A percentile compares a stretch with the other conserved stretches of the same genome.
Conservation (phyloP, 2,888 invertebrate genomes). For the Celastrina argiolus region DNA sequence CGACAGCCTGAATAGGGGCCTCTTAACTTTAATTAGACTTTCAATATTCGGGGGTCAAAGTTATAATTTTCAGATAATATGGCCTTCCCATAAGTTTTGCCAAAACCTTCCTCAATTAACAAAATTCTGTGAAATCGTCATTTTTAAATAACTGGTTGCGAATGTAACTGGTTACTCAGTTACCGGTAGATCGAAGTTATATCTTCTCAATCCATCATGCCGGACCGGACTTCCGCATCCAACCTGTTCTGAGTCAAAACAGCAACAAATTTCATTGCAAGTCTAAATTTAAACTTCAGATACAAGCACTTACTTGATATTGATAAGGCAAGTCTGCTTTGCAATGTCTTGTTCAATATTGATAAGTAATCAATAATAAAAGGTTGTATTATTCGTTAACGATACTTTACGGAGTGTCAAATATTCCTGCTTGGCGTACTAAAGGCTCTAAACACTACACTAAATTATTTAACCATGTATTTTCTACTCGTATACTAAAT, state of each 20-base stretch:
- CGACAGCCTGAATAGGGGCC: no score
- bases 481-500: no score
- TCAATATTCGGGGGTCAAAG: no score
- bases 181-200: background rate
- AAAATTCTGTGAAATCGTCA: background rate
- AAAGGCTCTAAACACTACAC: no score
- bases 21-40: no score
- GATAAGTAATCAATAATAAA: no score
- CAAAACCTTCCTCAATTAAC: background rate
- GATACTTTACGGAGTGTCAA: no score
- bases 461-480: no score
- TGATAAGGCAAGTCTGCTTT: slow-evolving; percentile 1
- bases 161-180: background rate
- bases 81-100: background rate
- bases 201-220: background rate
- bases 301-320: background rate
- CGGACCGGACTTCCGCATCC: slow-evolving; percentile 6
- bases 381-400: no score
- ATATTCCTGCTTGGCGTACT: no score
- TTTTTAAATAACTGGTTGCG: background rate
- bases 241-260: slow-evolving; percentile 4
- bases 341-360: background rate
- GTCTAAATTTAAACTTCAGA: background rate
- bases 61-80: background rate
- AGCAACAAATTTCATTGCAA: background rate